Evolutionary conservation across 2,888 invertebrate genomes (phyloP).

Genomic region (Callimorpha dominula): DNA sequence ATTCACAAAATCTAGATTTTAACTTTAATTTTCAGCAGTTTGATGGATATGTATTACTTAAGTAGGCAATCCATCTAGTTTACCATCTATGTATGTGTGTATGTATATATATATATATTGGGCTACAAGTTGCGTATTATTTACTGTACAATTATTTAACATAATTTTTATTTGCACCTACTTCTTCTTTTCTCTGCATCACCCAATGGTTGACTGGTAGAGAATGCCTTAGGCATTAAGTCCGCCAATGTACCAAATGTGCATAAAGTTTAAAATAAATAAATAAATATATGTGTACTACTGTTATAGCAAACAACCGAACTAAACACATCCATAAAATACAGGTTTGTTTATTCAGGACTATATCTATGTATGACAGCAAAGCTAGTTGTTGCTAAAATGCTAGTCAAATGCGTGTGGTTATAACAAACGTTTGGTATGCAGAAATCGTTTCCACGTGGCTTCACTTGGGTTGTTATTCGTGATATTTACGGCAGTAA

Average conservation of each 20-base stretch:
- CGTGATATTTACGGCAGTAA: constrained; percentile 42
- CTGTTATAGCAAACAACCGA: neutral
- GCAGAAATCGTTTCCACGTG: constrained; percentile 33
- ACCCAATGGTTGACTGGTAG: no score
- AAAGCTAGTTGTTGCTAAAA: neutral
- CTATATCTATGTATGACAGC: neutral
- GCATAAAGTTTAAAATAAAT: no score
- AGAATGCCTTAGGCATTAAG: no score
- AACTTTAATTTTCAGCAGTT: neutral
- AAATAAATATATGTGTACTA: neutral
- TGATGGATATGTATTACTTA: neutral
- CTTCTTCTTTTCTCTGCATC: no score
- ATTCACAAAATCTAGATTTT: neutral
- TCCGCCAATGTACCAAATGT: no score
- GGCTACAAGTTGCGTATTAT: no score
- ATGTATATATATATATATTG: no score
- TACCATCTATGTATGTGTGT: neutral
- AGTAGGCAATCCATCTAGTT: neutral
- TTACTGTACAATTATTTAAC: no score
- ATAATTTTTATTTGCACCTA: no score
- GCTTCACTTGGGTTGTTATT: constrained; percentile 18
- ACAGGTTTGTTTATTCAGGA: neutral
- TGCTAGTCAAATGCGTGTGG: constrained; percentile 18
- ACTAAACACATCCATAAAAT: neutral
- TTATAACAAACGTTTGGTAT: constrained; percentile 29